Evolutionary conservation across 2,888 invertebrate genomes (phyloP).

Genomic region (Thera britannica): DNA sequence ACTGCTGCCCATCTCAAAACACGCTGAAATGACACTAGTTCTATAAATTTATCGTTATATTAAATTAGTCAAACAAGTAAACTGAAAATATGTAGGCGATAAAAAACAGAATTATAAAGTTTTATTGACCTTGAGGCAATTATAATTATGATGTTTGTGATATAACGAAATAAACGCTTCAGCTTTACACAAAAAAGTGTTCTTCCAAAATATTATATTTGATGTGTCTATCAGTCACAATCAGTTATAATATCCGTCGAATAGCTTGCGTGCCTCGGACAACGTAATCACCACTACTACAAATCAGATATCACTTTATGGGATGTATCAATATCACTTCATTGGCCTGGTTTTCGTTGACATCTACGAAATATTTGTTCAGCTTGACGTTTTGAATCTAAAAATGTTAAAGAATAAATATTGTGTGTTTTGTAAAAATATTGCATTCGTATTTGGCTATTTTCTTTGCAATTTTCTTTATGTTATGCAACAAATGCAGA

Average conservation of each 20-base stretch:
- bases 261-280: constrained; percentile 33
- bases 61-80: neutral
- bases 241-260: constrained; percentile 50
- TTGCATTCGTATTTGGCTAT: too few species aligned
- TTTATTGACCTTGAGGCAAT: neutral
- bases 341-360: constrained; percentile 30
- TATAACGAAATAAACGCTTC: neutral
- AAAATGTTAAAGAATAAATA: neutral
- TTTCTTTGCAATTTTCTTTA: too few species aligned
- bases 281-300: constrained; percentile 36
- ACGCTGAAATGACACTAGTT: constrained; percentile 10
- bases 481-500: too few species aligned
- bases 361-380: constrained; percentile 13
- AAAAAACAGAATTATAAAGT: neutral
- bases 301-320: constrained; percentile 39
- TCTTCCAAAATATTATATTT: constrained; percentile 4
- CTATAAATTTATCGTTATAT: neutral
- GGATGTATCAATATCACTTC: constrained; percentile 38
- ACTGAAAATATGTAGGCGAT: too few species aligned
- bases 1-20: constrained; percentile 40
- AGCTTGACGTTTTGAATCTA: neutral
- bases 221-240: constrained; percentile 30
- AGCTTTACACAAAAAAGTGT: neutral
- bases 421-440: too few species aligned
- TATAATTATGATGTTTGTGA: neutral